Base-by-base conservation (phyloP, 2,797 vertebrate genomes). In the Trichosurus vulpecula region DNA sequence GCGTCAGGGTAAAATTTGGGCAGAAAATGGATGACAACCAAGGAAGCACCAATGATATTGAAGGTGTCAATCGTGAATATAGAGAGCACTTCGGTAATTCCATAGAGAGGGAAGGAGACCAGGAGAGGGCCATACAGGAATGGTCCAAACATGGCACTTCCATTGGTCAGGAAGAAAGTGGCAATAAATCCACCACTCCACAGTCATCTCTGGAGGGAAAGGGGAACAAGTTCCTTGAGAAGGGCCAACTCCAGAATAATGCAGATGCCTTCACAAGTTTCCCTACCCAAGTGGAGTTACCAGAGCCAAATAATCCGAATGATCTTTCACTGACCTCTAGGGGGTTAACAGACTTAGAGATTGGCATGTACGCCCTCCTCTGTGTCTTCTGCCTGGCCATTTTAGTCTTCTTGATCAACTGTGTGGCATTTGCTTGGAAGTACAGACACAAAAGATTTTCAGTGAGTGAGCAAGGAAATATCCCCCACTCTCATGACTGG, bases 401-500 rank as follows among this genome's bases (percentile, higher is more conserved):
- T 98, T 97, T 99, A 96, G 99, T 99, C 97, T 99, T 99, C 98
- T 98, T 99, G 96, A 99, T 99, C 98, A 99, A 99, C 99, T 99
- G 99, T 3, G 99, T 99, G 98, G 99, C 99, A 22, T 99, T 99
- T 95, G 99, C 99, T 52, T 99, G 99, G 99, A 99, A 99, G 96
- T 99, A 99, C 96, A 99, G 99, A 94, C 99, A 99, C 99, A 99
- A 99, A 98, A 99, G 99, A 96, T 99, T 99, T 10, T 99, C 99
- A 0, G 99, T 99, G 94, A 99, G 99, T 1, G 99, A 99, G 97
- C 99, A 99, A 89, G 99, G 99, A 97, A 99, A 99, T 98, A 99
- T 99, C 98, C 99, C 99, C 96, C 99, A 99, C 92, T 99, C 99
- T 95, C 99, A 99, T 2, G 99, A 99, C 97, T 99, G 99, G 99